phyloP scores from a whole-genome alignment of 2,113 vertebrate genomes.

The Neofelis nebulosa region DNA sequence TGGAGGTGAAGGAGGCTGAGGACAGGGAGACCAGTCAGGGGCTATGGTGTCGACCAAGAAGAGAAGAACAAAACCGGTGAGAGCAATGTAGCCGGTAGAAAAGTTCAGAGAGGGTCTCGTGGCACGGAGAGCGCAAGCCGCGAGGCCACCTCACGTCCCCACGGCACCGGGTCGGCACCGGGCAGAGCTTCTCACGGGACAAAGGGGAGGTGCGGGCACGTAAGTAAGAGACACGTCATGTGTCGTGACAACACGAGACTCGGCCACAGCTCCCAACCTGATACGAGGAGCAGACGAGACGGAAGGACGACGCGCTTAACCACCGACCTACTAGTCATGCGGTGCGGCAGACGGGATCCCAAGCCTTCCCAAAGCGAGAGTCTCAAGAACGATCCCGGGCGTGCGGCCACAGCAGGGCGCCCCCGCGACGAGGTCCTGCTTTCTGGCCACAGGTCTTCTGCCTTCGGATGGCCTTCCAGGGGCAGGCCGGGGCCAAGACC shows the following conservation, averaged over 20 bases:
- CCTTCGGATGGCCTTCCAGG: background rate
- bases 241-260: rapidly evolving
- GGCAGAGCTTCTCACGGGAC: background rate
- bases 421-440: background rate
- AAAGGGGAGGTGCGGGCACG: background rate
- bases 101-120: too few relatives aligned
- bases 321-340: background rate
- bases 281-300: background rate
- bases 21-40: background rate
- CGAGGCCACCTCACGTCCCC: background rate
- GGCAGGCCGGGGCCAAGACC: background rate
- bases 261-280: background rate
- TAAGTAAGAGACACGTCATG: background rate
- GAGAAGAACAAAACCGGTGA: rapidly evolving
- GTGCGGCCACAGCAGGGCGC: rapidly evolving
- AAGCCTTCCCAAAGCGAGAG: background rate
- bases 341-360: background rate
- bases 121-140: rapidly evolving
- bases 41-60: background rate
- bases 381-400: rapidly evolving
- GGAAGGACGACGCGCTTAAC: rapidly evolving
- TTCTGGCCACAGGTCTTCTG: background rate
- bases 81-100: too few relatives aligned
- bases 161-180: rapidly evolving
- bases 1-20: background rate